Conservation (phyloP, 2,888 invertebrate species). For the Steinernema scapterisci region DNA sequence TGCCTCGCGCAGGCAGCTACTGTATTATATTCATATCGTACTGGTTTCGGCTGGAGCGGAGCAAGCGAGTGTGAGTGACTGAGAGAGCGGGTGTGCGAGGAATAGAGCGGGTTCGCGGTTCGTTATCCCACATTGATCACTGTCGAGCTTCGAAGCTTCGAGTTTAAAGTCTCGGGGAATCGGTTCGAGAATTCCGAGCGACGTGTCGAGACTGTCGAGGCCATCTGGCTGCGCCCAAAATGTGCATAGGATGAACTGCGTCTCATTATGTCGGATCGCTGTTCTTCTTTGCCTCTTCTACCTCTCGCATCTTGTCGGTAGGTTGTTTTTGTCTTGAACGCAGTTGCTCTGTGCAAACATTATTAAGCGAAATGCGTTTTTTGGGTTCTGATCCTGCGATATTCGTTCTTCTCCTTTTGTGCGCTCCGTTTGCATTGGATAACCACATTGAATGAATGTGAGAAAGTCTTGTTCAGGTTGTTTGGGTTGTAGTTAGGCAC, state of each 20-base stretch:
- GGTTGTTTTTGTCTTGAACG: background rate
- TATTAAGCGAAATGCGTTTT: too few species aligned
- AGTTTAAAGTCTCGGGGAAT: background rate
- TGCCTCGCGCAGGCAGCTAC: constrained; percentile 30
- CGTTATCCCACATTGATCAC: background rate
- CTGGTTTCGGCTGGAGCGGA: constrained; percentile 6
- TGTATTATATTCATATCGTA: constrained; percentile 31
- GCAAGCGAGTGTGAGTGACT: constrained; percentile 19
- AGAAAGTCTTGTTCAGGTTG: too few species aligned
- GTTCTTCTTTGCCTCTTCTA: background rate
- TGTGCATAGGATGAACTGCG: constrained; percentile 24
- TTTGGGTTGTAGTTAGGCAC: too few species aligned
- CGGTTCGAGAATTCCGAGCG: background rate
- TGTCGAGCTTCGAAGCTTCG: background rate
- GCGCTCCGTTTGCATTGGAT: too few species aligned
- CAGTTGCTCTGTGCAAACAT: background rate
- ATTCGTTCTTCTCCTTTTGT: too few species aligned
- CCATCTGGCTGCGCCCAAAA: background rate
- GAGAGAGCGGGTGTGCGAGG: constrained; percentile 23
- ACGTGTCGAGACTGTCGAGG: too few species aligned
- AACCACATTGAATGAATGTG: too few species aligned
- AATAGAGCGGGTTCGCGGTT: constrained; percentile 11
- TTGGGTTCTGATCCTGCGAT: too few species aligned
- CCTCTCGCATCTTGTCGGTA: background rate
- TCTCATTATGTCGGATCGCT: constrained; percentile 13